Evolutionary conservation across 2,797 vertebrate genomes (phyloP), one percentile per base, ranked within the genome.

Genomic region (Leptoclinus maculatus): DNA sequence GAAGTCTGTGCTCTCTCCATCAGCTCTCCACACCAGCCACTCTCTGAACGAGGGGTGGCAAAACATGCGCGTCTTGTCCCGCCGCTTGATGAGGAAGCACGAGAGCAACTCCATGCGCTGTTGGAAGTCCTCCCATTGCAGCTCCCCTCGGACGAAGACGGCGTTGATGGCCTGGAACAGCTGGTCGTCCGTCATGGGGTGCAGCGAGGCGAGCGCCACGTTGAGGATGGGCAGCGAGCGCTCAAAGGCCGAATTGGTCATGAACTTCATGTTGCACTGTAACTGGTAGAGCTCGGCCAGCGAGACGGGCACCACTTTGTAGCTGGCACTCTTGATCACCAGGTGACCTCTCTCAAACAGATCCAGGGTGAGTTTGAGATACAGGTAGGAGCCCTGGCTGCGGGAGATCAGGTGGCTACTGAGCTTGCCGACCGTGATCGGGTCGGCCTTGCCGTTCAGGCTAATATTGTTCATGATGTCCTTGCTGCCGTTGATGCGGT

Each of bases 211-310:
- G 0, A 99, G 93, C 0, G 97, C 96, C 89, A 99, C 96, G 0
- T 99, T 99, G 64, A 99, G 82, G 59, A 99, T 95, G 0, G 98
- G 97, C 85, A 97, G 92, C 0, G 96, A 96, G 75, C 97, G 96
- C 92, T 99, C 98, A 3, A 99, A 99, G 41, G 98, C 96, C 0
- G 97, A 97, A 76, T 97, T 97, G 71, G 95, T 98, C 94, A 97
- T 97, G 93, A 99, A 99, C 92, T 97, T 98, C 97, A 99, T 98
- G 89, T 99, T 99, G 93, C 98, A 99, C 93, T 99, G 98, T 34
- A 99, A 94, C 80, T 99, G 94, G 88, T 99, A 99, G 60, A 99
- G 96, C 92, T 99, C 98, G 0, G 98, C 96, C 43, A 99, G 88
- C 0, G 98, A 99, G 69, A 99, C 97, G 0, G 98, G 98, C 71